A percentile compares a stretch with the other conserved stretches of the same genome.
Evolutionary conservation across 2,888 invertebrate genomes (phyloP).

Genomic region (Tigriopus californicus): DNA sequence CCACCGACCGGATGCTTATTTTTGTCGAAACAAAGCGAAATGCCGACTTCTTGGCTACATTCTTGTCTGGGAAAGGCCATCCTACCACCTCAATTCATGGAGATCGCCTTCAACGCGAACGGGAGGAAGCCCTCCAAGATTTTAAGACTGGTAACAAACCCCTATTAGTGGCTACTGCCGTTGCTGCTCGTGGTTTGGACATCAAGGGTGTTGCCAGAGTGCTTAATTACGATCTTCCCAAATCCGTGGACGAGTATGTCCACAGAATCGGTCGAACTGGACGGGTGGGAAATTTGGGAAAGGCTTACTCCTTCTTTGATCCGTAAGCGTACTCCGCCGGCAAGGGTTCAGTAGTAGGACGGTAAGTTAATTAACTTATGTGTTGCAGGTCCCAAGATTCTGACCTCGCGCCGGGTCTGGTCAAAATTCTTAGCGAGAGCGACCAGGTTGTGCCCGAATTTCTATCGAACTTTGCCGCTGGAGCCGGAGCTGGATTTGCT

Average conservation of each 20-base stretch:
- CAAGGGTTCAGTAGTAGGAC: neutral
- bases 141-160: conserved; percentile 59
- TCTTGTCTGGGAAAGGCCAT: conserved; percentile 54
- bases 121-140: conserved; percentile 50
- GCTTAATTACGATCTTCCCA: conserved; percentile 33
- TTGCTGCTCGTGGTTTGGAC: conserved; percentile 79
- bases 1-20: conserved; percentile 30
- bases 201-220: conserved; percentile 53
- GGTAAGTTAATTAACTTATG: neutral
- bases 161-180: conserved; percentile 82
- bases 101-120: conserved; percentile 38
- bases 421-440: neutral
- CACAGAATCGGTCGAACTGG: conserved; percentile 35
- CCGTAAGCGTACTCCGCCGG: no score
- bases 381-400: neutral
- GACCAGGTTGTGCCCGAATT: conserved; percentile 1
- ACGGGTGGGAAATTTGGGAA: conserved; percentile 31
- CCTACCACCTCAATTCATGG: conserved; percentile 19
- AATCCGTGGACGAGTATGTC: conserved; percentile 31
- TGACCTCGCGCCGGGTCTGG: neutral
- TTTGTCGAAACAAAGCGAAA: conserved; percentile 79
- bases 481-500: neutral
- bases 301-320: conserved; percentile 40
- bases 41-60: conserved; percentile 72
- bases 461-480: neutral